Percentiles rank a stretch among this genome's conserved stretches.
phyloP scores from a whole-genome alignment of 2,113 vertebrate genomes.

The Varanus komodoensis region DNA sequence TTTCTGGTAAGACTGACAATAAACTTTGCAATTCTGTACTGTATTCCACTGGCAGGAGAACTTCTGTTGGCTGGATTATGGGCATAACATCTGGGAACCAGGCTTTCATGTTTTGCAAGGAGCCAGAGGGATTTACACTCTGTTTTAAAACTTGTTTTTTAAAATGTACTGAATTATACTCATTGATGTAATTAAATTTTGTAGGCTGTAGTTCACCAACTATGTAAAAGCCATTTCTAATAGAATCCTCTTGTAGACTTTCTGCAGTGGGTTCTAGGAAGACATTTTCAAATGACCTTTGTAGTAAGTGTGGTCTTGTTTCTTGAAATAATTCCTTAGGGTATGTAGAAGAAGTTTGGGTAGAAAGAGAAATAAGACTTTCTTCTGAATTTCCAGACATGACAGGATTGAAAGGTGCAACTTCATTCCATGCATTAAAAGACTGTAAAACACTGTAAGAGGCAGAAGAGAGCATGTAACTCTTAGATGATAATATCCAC shows the following conservation, averaged over 20 bases:
- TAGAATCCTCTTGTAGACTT: conserved; percentile 20
- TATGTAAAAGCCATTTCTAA: not conserved
- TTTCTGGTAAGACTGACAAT: conserved; percentile 36
- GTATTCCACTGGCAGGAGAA: conserved; percentile 26
- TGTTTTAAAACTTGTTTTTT: conserved; percentile 32
- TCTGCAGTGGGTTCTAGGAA: conserved; percentile 38
- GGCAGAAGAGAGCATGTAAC: conserved; percentile 39
- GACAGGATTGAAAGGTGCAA: conserved; percentile 47
- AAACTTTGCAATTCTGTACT: conserved; percentile 29
- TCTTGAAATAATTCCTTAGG: conserved; percentile 52
- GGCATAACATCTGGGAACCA: conserved; percentile 35
- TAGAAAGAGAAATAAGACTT: conserved; percentile 33
- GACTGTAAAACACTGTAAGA: conserved; percentile 43
- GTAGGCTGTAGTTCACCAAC: conserved; percentile 38
- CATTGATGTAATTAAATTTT: conserved; percentile 42
- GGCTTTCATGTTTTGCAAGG: conserved; percentile 54
- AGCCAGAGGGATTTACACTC: conserved; percentile 16
- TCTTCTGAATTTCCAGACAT: conserved; percentile 64
- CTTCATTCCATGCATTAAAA: conserved; percentile 51
- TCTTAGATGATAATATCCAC: conserved; percentile 46
- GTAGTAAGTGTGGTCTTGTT: conserved; percentile 55
- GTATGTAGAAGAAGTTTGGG: conserved; percentile 27
- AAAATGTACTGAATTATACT: conserved; percentile 16
- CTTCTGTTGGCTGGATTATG: conserved; percentile 27
- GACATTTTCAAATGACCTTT: conserved; percentile 35